Conservation (phyloP, 2,797 vertebrate genomes). For the Platyrinchus mystaceus region DNA sequence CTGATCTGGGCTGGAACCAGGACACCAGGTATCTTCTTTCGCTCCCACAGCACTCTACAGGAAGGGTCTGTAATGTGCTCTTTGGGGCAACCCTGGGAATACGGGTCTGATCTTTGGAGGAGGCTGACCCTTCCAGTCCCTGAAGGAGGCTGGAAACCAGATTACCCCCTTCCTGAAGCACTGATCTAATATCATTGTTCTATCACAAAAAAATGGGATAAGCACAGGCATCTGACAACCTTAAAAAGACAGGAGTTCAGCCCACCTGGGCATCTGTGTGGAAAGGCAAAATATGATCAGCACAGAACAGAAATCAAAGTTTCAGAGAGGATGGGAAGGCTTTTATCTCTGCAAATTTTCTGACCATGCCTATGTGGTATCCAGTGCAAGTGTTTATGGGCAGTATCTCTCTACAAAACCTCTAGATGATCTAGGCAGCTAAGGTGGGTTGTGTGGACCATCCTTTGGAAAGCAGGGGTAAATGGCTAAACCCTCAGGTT, state of each 20-base stretch:
- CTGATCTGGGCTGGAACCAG: neutral
- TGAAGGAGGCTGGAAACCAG: neutral
- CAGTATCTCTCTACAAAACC: neutral
- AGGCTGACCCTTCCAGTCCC: too few relatives aligned
- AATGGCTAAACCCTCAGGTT: neutral
- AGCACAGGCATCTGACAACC: neutral
- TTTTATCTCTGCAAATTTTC: neutral
- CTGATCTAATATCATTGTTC: neutral
- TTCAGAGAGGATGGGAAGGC: neutral
- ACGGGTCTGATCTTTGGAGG: rapidly evolving
- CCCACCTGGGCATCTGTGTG: neutral
- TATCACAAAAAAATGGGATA: neutral
- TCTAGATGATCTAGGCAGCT: neutral
- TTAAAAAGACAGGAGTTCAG: neutral
- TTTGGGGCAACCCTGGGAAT: neutral
- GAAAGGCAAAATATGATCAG: neutral
- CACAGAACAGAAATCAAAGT: neutral
- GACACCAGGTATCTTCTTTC: neutral
- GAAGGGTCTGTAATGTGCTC: neutral
- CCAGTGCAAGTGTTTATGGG: neutral
- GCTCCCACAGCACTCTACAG: neutral
- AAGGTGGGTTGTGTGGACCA: neutral
- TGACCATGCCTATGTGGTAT: neutral
- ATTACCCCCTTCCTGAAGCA: neutral
- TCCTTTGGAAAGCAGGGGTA: neutral